Evolutionary conservation across 2,888 invertebrate genomes (phyloP), one percentile per base, ranked within the genome.

Genomic region (Phrixothrix hirtus): DNA sequence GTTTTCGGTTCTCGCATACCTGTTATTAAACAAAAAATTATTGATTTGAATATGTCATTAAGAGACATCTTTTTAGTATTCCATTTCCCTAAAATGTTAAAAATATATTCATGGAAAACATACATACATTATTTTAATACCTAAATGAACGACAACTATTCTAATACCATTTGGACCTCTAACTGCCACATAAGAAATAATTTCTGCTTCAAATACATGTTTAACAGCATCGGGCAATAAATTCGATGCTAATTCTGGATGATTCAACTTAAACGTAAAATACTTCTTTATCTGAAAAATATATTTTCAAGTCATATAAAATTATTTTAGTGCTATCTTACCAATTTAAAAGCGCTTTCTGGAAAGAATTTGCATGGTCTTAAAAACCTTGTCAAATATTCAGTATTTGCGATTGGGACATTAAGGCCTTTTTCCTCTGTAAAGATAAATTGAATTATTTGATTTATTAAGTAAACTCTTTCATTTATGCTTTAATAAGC

Each of bases 321-420:
- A n/a, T n/a, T n/a, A n/a, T n/a, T n/a, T n/a, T n/a, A n/a, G n/a
- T n/a, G n/a, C n/a, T 26, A 25, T 32, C 35, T 45, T 77, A 91
- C 88, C 75, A 88, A 78, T 72, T 84, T 83, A 57, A 88, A 85
- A 1, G 93, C 87, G 62, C 90, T 86, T 39, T 90, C 87, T 0
- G 91, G 83, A 69, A 93, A 90, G 75, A 87, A 95, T 75, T 93
- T 92, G 68, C 89, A 87, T 0, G 93, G 93, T 50, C 95, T 81
- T 34, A 95, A 77, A 70, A 92, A 95, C 74, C 88, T 86, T 51
- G 84, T 75, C 34, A 92, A 79, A 66, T 84, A 92, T 1, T 84
- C 83, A 64, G 89, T 89, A 55, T 83, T 82, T 39, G 87, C 83
- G n/a, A 81, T 62, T 0, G 89, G 89, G 41, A 88, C 75, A 21